phyloP scores from a whole-genome alignment of 2,888 invertebrate genomes.

The Axea sp. region DNA sequence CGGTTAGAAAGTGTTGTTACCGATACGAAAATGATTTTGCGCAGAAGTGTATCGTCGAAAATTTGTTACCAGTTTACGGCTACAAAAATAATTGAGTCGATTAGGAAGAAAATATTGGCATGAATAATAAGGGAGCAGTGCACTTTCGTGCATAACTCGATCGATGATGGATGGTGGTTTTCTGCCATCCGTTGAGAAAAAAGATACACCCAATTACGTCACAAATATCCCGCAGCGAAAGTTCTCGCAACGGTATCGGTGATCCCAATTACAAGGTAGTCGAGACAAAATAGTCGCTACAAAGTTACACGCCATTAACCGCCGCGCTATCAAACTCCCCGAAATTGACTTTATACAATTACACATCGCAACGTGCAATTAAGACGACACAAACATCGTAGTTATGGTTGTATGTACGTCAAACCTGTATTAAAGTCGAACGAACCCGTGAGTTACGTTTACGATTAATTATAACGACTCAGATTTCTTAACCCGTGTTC shows the following conservation, averaged over 20 bases:
- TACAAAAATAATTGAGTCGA: too few species aligned
- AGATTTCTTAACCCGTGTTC: too few species aligned
- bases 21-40: too few species aligned
- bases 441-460: too few species aligned
- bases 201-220: not conserved
- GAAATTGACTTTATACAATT: conserved; percentile 44
- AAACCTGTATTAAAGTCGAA: too few species aligned
- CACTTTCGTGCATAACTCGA: too few species aligned
- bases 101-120: too few species aligned
- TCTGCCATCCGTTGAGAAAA: not conserved
- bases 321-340: conserved; percentile 33
- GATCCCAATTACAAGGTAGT: conserved; percentile 36
- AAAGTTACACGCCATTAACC: conserved; percentile 49
- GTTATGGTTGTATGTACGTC: conserved; percentile 3
- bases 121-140: too few species aligned
- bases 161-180: not conserved
- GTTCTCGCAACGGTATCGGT: conserved; percentile 20
- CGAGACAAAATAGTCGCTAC: conserved; percentile 18
- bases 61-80: too few species aligned
- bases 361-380: conserved; percentile 34
- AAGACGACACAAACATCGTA: conserved; percentile 25
- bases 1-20: too few species aligned
- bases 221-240: conserved; percentile 10
- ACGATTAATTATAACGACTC: too few species aligned
- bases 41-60: too few species aligned